A percentile compares a stretch with the other conserved stretches of the same genome.
Evolutionary conservation across 2,888 invertebrate species (phyloP).

Genomic region (Agrochola litura): DNA sequence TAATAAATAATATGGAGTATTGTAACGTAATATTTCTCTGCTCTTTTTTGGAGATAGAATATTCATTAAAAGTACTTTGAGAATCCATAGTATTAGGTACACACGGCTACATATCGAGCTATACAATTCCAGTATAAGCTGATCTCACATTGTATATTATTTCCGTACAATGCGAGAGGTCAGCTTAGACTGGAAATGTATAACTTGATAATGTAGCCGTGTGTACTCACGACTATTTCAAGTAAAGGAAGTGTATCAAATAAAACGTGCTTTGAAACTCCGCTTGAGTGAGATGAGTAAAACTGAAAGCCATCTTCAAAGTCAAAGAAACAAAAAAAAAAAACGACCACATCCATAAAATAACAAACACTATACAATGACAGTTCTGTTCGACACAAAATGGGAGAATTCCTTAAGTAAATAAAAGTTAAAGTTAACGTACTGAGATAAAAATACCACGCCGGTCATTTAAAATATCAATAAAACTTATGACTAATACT

Average conservation of each 20-base stretch:
- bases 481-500: slow-evolving; percentile 65
- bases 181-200: no score
- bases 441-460: slow-evolving; percentile 64
- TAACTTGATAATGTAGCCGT: no score
- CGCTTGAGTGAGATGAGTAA: slow-evolving; percentile 9
- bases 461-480: slow-evolving; percentile 60
- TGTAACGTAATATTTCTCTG: no score
- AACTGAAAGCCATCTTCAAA: slow-evolving; percentile 37
- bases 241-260: slow-evolving; percentile 23
- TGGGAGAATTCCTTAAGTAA: slow-evolving; percentile 50
- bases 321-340: slow-evolving; percentile 20
- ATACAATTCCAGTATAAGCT: no score
- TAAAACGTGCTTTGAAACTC: slow-evolving; percentile 21
- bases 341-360: slow-evolving; percentile 19
- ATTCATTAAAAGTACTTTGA: no score
- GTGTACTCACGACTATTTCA: background rate
- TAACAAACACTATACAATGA: slow-evolving; percentile 35
- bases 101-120: no score
- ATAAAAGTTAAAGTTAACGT: slow-evolving; percentile 50
- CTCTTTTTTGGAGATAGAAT: no score
- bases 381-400: slow-evolving; percentile 29
- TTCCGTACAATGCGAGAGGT: no score
- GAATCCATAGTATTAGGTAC: no score
- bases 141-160: no score
- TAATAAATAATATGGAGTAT: no score